Percentiles rank a stretch among this genome's conserved stretches.
Conservation (phyloP, 2,797 vertebrate genomes). For the Echiichthys vipera region DNA sequence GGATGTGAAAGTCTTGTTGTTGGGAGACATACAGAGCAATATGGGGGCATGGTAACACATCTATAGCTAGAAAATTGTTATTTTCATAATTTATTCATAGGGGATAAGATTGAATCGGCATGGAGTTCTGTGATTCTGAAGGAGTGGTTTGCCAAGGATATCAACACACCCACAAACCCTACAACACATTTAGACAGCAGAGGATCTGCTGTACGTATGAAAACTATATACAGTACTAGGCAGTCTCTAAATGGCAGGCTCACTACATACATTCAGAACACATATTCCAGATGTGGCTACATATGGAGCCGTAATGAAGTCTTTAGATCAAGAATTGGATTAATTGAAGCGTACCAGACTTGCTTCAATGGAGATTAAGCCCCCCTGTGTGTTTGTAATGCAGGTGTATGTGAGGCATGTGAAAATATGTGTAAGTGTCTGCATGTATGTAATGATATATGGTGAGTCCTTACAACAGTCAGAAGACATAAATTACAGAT, state of each 20-base stretch:
- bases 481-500: conserved; percentile 61
- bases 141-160: conserved; percentile 37
- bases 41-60: conserved; percentile 50
- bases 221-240: not conserved
- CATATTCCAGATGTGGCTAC: conserved; percentile 72
- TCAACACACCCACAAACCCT: conserved; percentile 15
- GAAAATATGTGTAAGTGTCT: conserved; percentile 25
- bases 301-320: conserved; percentile 82
- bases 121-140: conserved; percentile 50
- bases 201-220: conserved; percentile 13
- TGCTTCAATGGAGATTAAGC: conserved; percentile 77
- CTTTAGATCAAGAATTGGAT: conserved; percentile 73
- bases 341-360: conserved; percentile 80
- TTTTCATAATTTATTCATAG: conserved; percentile 82
- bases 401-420: conserved; percentile 33
- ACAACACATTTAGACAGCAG: conserved; percentile 30
- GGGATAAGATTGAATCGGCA: conserved; percentile 69
- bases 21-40: conserved; percentile 28
- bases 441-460: conserved; percentile 59
- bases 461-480: conserved; percentile 39
- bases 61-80: conserved; percentile 58
- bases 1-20: conserved; percentile 48
- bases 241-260: not conserved
- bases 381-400: conserved; percentile 52
- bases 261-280: conserved; percentile 22